Evolutionary conservation across 1,140 invertebrate species (phyloP).

Genomic region (Radopholus similis): DNA sequence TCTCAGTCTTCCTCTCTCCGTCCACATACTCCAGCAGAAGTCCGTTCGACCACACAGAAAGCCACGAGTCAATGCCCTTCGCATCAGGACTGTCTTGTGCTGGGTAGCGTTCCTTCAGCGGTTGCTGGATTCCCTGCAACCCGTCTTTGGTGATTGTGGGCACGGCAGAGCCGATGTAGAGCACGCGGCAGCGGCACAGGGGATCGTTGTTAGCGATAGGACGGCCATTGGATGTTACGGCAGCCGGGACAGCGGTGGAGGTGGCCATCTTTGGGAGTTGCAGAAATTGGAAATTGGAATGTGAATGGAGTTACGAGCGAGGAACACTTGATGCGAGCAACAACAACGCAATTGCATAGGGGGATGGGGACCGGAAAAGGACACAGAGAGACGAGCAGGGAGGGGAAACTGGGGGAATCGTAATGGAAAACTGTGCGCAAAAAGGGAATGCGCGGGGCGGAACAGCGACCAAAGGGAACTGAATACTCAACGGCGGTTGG

Average conservation of each 20-base stretch:
- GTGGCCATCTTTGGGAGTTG: neutral
- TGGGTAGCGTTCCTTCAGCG: conserved; percentile 88
- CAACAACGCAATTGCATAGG: neutral
- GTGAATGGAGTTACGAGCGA: neutral
- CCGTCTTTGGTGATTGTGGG: conserved; percentile 96
- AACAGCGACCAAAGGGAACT: too few species aligned
- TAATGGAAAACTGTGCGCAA: too few species aligned
- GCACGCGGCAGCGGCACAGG: conserved; percentile 74
- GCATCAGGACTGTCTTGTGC: conserved; percentile 70
- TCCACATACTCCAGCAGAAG: conserved; percentile 92
- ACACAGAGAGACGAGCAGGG: neutral
- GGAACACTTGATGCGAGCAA: neutral
- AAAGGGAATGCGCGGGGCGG: too few species aligned
- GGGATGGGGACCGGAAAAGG: neutral
- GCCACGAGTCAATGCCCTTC: conserved; percentile 90
- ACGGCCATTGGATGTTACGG: neutral
- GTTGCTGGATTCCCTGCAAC: conserved; percentile 92
- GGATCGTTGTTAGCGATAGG: conserved; percentile 30
- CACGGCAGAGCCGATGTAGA: conserved; percentile 93
- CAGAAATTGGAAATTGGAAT: neutral
- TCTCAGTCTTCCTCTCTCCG: conserved; percentile 86
- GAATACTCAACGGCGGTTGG: too few species aligned
- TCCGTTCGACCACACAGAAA: conserved; percentile 93
- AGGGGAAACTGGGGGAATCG: neutral
- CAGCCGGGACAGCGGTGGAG: neutral